Evolutionary conservation across 2,888 invertebrate genomes (phyloP).

Genomic region (Torymus auratus): DNA sequence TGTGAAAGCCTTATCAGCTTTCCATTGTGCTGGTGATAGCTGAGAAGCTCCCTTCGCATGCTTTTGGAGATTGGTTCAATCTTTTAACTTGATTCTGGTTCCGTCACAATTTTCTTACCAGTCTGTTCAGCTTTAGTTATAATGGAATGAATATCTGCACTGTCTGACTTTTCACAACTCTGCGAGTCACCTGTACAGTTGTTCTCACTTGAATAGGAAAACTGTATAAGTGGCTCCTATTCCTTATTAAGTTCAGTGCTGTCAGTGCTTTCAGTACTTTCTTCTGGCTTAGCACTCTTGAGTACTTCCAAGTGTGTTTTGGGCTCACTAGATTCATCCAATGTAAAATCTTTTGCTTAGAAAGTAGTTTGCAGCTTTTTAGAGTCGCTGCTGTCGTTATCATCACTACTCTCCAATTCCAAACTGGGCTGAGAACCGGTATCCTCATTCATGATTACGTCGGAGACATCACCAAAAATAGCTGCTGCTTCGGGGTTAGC

Average conservation of each 20-base stretch:
- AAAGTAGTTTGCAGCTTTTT: conserved; percentile 72
- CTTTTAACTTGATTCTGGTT: conserved; percentile 27
- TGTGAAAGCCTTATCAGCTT: no score
- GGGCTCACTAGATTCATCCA: conserved; percentile 60
- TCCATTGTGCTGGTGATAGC: conserved; percentile 1
- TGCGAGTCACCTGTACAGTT: conserved; percentile 35
- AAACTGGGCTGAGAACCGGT: conserved; percentile 74
- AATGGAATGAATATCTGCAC: conserved; percentile 52
- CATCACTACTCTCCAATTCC: conserved; percentile 70
- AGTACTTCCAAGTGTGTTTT: conserved; percentile 53
- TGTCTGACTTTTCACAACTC: conserved; percentile 48
- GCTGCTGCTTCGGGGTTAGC: conserved; percentile 34
- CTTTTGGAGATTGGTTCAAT: conserved; percentile 19
- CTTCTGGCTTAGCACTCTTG: conserved; percentile 32
- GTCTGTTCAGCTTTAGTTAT: conserved; percentile 58
- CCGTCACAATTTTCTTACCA: conserved; percentile 1
- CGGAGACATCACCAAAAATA: conserved; percentile 68
- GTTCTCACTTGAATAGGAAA: conserved; percentile 17
- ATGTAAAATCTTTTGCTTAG: conserved; percentile 71
- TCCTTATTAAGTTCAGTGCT: conserved; percentile 44
- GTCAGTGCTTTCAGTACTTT: conserved; percentile 24
- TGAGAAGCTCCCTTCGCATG: conserved; percentile 11
- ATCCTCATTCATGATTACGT: conserved; percentile 74
- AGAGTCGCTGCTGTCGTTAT: conserved; percentile 61
- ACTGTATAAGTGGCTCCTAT: conserved; percentile 18